Evolutionary conservation across 1,140 invertebrate species (phyloP).

Genomic region (Drosophila teissieri): DNA sequence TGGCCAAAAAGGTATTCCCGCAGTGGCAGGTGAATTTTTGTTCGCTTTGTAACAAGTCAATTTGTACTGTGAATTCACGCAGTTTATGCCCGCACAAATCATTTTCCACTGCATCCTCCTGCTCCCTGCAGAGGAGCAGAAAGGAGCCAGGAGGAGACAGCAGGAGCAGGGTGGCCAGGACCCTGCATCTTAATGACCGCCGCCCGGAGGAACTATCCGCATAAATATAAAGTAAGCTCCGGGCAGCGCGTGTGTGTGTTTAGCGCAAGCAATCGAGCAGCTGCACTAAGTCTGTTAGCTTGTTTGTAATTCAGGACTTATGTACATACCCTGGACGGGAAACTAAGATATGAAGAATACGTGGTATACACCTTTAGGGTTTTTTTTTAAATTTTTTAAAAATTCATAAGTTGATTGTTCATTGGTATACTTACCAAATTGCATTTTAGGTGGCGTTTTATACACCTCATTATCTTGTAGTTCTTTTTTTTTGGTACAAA

Average conservation of each 20-base stretch:
- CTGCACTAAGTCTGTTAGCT: slow-evolving; percentile 45
- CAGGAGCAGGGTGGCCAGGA: background rate
- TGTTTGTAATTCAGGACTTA: slow-evolving; percentile 28
- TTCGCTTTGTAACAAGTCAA: slow-evolving; percentile 60
- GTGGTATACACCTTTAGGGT: background rate
- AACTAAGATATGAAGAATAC: background rate
- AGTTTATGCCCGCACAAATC: slow-evolving; percentile 69
- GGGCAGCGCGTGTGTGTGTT: slow-evolving; percentile 19
- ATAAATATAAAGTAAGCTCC: slow-evolving; percentile 57
- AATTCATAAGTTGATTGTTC: too few relatives aligned
- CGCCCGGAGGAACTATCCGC: slow-evolving; percentile 28
- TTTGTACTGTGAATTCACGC: slow-evolving; percentile 63
- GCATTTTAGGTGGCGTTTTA: too few relatives aligned
- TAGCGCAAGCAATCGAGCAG: slow-evolving; percentile 51
- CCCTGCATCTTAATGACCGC: slow-evolving; percentile 58
- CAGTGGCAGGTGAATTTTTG: slow-evolving; percentile 24
- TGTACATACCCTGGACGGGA: slow-evolving; percentile 43
- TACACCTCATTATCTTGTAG: too few relatives aligned
- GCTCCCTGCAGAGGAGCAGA: background rate
- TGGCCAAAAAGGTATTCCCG: background rate
- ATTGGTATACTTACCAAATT: too few relatives aligned
- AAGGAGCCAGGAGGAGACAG: background rate
- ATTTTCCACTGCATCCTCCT: slow-evolving; percentile 37
- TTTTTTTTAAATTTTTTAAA: too few relatives aligned
- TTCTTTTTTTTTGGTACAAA: too few relatives aligned